These are phyloP conservation scores for Drosophila maculinotata DNA, from an alignment of 2,888 invertebrate genomes.

Conservation along the genomic window DNA sequence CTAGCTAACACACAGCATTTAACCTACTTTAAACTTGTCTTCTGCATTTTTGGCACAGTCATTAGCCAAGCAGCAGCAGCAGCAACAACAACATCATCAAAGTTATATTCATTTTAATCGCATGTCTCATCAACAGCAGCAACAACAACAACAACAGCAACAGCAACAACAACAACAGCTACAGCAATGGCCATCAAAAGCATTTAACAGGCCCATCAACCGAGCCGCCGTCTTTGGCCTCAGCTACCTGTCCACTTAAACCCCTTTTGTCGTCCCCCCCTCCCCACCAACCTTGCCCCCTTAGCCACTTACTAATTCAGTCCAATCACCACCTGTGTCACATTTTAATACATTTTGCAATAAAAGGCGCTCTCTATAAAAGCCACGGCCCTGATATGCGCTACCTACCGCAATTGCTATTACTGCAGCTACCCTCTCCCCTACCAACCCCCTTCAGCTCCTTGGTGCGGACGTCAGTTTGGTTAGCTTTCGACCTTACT, in stretches of 20 bases:
- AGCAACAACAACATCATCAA: slow-evolving; percentile 31
- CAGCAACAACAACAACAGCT: slow-evolving; percentile 12
- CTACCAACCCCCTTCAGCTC: too few relatives aligned
- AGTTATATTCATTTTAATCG: slow-evolving; percentile 62
- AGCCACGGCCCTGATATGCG: slow-evolving; percentile 21
- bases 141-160: slow-evolving; percentile 29
- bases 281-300: neutral
- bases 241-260: slow-evolving; percentile 32
- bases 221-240: slow-evolving; percentile 40
- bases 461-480: slow-evolving; percentile 2
- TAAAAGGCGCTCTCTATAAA: slow-evolving; percentile 45
- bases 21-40: slow-evolving; percentile 79
- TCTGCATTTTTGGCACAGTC: slow-evolving; percentile 68
- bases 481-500: slow-evolving; percentile 31
- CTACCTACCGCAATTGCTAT: slow-evolving; percentile 13
- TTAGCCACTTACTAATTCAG: slow-evolving; percentile 41
- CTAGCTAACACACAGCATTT: slow-evolving; percentile 51
- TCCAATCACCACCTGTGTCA: slow-evolving; percentile 70
- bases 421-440: neutral
- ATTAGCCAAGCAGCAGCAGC: slow-evolving; percentile 61
- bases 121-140: slow-evolving; percentile 62
- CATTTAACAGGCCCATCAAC: slow-evolving; percentile 79
- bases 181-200: slow-evolving; percentile 69
- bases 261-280: neutral
- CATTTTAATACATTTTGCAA: slow-evolving; percentile 75